These are phyloP conservation scores for Drosophila sordidapex DNA, from an alignment of 2,888 invertebrate genomes.

Conservation along the genomic window DNA sequence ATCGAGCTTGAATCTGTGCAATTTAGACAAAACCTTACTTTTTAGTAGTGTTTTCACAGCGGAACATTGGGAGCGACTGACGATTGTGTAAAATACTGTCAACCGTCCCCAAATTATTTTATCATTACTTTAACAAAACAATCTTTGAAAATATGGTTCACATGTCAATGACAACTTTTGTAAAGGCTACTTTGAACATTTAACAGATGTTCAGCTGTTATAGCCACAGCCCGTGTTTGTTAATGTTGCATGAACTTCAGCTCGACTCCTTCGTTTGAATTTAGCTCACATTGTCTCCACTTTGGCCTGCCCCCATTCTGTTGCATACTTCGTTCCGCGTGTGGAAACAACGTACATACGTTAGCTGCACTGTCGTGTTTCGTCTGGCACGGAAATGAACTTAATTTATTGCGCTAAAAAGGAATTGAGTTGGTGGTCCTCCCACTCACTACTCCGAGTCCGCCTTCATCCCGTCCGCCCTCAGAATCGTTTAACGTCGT, in stretches of 20 bases:
- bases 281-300: neutral
- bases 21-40: neutral
- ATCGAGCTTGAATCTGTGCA: neutral
- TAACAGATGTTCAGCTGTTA: too few relatives aligned
- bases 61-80: too few relatives aligned
- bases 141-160: too few relatives aligned
- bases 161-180: too few relatives aligned
- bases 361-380: slow-evolving; percentile 70
- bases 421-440: slow-evolving; percentile 66
- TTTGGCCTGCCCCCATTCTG: slow-evolving; percentile 6
- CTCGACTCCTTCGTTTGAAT: neutral
- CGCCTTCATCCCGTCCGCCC: neutral
- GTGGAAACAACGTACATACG: slow-evolving; percentile 56
- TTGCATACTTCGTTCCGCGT: slow-evolving; percentile 15
- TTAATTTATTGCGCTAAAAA: slow-evolving; percentile 79
- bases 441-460: neutral
- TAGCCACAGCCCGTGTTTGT: neutral
- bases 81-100: too few relatives aligned
- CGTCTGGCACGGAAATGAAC: slow-evolving; percentile 78
- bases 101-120: too few relatives aligned
- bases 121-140: too few relatives aligned
- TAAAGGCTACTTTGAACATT: too few relatives aligned
- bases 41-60: too few relatives aligned
- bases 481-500: slow-evolving; percentile 33
- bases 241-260: neutral